A percentile compares a stretch with the other conserved stretches of the same genome.
Conservation (phyloP, 2,113 vertebrate genomes). For the Myiopsitta monachus region DNA sequence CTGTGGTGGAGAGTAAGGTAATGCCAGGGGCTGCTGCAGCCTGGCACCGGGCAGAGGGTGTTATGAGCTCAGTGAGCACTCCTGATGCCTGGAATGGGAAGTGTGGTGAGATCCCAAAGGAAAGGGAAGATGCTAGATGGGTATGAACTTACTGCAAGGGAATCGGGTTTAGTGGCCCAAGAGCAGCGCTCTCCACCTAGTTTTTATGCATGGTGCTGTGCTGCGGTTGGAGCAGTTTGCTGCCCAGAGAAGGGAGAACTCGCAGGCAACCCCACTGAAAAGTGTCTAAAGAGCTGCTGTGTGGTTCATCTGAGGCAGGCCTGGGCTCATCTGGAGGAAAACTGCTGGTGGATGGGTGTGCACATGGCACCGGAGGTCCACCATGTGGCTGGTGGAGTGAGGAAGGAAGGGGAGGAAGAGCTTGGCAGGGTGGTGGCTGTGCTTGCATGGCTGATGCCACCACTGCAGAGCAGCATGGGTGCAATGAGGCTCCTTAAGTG, state of each 20-base stretch:
- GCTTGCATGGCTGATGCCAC: not conserved
- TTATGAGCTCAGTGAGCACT: accelerated
- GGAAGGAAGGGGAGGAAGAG: not conserved
- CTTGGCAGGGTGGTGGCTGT: not conserved
- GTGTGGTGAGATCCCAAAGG: not conserved
- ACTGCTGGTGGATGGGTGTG: not conserved
- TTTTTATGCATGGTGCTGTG: not conserved
- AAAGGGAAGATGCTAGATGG: not conserved
- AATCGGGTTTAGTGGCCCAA: not conserved
- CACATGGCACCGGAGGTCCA: not conserved
- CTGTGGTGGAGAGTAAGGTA: slow-evolving; percentile 94
- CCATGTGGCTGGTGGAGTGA: not conserved
- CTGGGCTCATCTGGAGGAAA: not conserved
- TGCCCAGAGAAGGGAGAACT: not conserved
- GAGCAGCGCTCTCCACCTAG: not conserved
- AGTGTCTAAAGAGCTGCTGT: not conserved
- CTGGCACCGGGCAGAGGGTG: accelerated
- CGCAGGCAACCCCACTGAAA: not conserved
- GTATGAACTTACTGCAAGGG: not conserved
- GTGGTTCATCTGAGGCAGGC: not conserved
- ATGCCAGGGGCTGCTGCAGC: not conserved
- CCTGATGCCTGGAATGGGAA: not conserved
- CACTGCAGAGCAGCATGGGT: not conserved
- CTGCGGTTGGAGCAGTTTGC: not conserved
- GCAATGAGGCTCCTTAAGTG: not conserved